Conservation (phyloP, 1,140 invertebrate species). For the Dendrolimus kikuchii region DNA sequence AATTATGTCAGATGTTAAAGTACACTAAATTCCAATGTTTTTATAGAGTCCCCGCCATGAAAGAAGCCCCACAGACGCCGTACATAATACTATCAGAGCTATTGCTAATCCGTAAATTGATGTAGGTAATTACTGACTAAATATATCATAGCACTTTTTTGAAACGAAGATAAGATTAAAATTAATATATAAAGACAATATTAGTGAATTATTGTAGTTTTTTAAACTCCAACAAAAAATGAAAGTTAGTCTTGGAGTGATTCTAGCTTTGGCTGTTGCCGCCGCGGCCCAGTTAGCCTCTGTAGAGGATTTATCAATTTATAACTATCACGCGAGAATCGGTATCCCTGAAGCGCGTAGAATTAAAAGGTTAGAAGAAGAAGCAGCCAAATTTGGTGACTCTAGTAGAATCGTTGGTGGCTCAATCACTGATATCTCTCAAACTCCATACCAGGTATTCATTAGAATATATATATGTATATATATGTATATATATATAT, state of each 20-base stretch:
- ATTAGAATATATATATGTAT: neutral
- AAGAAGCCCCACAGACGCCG: too few relatives aligned
- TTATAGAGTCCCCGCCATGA: too few relatives aligned
- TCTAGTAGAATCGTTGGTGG: slow-evolving; percentile 31
- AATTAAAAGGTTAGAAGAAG: slow-evolving; percentile 25
- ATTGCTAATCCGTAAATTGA: too few relatives aligned
- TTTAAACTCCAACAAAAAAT: neutral
- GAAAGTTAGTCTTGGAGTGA: neutral
- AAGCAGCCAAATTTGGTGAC: slow-evolving; percentile 3
- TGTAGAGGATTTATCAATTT: neutral
- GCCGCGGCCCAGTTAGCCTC: neutral
- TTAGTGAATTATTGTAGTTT: too few relatives aligned
- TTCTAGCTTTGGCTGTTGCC: neutral
- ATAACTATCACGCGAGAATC: slow-evolving; percentile 25
- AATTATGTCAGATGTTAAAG: too few relatives aligned
- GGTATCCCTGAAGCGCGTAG: slow-evolving; percentile 27
- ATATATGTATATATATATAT: too few relatives aligned
- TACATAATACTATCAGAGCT: too few relatives aligned
- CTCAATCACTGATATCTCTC: slow-evolving; percentile 21
- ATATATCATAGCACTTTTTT: too few relatives aligned
- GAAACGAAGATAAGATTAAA: too few relatives aligned
- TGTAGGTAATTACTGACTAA: too few relatives aligned
- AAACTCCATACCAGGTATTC: slow-evolving; percentile 37
- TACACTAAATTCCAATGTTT: too few relatives aligned
- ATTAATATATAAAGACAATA: too few relatives aligned